phyloP scores from a whole-genome alignment of 2,797 vertebrate species.

The Hyperoplus lanceolatus region DNA sequence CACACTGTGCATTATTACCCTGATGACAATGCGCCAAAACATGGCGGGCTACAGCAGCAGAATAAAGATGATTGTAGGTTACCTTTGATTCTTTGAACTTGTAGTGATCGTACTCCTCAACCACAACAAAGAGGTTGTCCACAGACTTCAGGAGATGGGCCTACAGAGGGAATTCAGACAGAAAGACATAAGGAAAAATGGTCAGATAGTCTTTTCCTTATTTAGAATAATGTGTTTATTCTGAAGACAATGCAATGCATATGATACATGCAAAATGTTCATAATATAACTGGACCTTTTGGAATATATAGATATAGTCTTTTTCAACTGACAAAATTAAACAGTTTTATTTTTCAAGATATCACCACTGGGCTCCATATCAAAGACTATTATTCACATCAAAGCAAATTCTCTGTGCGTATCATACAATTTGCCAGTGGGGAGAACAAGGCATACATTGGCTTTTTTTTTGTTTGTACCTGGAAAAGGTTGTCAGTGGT shows the following conservation, averaged over 20 bases:
- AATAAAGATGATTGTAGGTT: neutral
- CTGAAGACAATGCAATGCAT: too few relatives aligned
- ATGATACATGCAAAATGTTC: too few relatives aligned
- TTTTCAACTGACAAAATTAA: slow-evolving; percentile 78
- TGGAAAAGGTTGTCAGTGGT: slow-evolving; percentile 87
- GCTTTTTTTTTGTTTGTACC: slow-evolving; percentile 74
- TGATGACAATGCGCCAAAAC: neutral
- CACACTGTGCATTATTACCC: neutral
- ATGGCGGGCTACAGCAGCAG: neutral
- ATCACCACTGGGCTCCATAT: neutral
- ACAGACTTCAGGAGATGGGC: slow-evolving; percentile 94
- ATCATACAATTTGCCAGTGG: too few relatives aligned
- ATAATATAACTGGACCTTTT: neutral
- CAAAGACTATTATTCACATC: neutral
- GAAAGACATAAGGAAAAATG: neutral
- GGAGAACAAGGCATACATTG: neutral
- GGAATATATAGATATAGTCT: neutral
- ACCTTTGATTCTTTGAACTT: slow-evolving; percentile 95
- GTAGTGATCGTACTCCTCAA: slow-evolving; percentile 91
- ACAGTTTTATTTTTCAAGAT: neutral
- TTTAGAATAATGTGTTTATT: too few relatives aligned
- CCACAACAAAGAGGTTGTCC: slow-evolving; percentile 97
- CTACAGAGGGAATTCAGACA: slow-evolving; percentile 69
- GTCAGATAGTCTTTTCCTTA: neutral
- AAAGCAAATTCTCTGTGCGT: neutral